These are phyloP conservation scores for Macroramphosus scolopax DNA, from an alignment of 2,797 vertebrate species.

Conservation along the genomic window DNA sequence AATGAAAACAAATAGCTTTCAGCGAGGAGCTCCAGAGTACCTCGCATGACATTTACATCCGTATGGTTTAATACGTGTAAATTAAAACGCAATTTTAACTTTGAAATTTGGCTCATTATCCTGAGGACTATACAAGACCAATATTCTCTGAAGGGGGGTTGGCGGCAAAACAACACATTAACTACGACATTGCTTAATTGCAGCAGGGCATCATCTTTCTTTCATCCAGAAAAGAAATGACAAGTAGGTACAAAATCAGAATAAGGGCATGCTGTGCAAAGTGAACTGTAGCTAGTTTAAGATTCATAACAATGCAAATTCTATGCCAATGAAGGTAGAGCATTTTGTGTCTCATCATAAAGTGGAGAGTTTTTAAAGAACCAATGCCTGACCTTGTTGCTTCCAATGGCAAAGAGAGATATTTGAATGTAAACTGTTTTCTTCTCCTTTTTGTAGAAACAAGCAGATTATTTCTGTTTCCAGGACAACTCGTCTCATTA, in stretches of 20 bases:
- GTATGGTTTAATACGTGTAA: conserved; percentile 57
- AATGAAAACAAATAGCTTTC: conserved; percentile 64
- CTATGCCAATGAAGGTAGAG: conserved; percentile 43
- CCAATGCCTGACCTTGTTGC: conserved; percentile 34
- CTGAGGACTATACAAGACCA: conserved; percentile 11
- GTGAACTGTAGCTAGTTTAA: too few relatives aligned
- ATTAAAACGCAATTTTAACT: conserved; percentile 51
- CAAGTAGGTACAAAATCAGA: conserved; percentile 11
- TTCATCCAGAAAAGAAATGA: conserved; percentile 7
- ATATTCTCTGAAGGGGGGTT: conserved; percentile 6
- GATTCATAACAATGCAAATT: conserved; percentile 43
- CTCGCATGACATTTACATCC: conserved; percentile 59
- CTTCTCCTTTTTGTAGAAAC: conserved; percentile 25
- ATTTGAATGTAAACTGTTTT: conserved; percentile 41
- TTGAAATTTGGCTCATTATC: conserved; percentile 58
- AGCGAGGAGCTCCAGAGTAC: conserved; percentile 41
- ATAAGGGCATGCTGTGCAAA: conserved; percentile 18
- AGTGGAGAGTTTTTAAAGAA: conserved; percentile 31
- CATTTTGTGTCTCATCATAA: conserved; percentile 35
- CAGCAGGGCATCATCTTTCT: conserved; percentile 1
- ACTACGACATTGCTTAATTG: background rate
- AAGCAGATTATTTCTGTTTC: conserved; percentile 47
- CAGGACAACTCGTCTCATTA: conserved; percentile 52
- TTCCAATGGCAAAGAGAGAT: conserved; percentile 41
- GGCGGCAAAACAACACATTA: conserved; percentile 7